Conservation (phyloP, 2,888 invertebrate genomes). For the Limnephilus marmoratus region DNA sequence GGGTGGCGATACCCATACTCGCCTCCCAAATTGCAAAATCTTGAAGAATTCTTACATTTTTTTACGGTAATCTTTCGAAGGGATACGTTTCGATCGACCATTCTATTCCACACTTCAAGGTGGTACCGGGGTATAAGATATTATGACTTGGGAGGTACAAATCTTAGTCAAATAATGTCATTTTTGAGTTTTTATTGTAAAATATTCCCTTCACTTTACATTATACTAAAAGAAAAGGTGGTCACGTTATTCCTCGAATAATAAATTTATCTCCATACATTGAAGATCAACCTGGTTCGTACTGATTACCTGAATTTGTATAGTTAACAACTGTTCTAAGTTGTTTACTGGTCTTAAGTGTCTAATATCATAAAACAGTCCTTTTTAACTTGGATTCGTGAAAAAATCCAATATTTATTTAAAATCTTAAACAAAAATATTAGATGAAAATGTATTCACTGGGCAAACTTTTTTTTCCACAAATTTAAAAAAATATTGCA, state of each 20-base stretch:
- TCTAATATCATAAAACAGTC: background rate
- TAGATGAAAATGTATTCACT: no score
- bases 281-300: background rate
- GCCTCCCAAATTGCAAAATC: no score
- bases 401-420: background rate
- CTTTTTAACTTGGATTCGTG: background rate
- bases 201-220: background rate
- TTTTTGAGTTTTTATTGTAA: background rate
- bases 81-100: background rate
- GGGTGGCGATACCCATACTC: no score
- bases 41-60: no score
- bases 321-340: background rate
- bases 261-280: background rate
- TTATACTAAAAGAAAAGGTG: no score
- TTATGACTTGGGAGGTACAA: background rate
- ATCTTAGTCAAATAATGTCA: background rate
- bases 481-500: no score
- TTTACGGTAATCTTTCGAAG: no score
- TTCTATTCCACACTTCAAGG: background rate
- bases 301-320: background rate
- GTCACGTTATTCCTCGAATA: background rate
- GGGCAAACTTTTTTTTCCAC: no score
- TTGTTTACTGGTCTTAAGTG: background rate
- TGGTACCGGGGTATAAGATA: no score
- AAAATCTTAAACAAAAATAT: background rate